Evolutionary conservation across 35 echinoderm and acorn worm species (phyloP).

Genomic region (Stichopus chloronotus): DNA sequence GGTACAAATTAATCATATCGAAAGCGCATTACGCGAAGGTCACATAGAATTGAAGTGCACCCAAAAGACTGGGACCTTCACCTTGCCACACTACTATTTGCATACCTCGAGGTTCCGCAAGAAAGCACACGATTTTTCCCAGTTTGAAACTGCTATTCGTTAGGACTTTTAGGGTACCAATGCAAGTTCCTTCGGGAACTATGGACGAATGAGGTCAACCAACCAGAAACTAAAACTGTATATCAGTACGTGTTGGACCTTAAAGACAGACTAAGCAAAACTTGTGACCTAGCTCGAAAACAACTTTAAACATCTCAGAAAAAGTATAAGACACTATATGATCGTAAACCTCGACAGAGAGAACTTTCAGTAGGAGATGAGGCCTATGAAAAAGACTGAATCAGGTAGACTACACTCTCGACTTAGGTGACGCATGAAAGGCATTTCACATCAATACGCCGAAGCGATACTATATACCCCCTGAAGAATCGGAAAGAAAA

Average conservation of each 20-base stretch:
- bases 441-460: too few species aligned
- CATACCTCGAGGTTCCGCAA: not conserved
- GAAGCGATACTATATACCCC: too few species aligned
- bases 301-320: not conserved
- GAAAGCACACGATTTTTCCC: not conserved
- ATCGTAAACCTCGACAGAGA: too few species aligned
- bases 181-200: not conserved
- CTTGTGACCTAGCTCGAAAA: conserved; percentile 13
- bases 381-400: too few species aligned
- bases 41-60: not conserved
- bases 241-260: conserved; percentile 24
- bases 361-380: too few species aligned
- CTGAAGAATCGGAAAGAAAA: too few species aligned
- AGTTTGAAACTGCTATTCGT: not conserved
- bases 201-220: not conserved
- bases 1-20: too few species aligned
- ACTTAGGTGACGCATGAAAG: too few species aligned
- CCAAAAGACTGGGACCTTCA: conserved; percentile 69
- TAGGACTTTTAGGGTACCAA: not conserved
- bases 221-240: not conserved
- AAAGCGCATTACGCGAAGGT: too few species aligned
- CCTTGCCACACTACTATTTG: conserved; percentile 50
- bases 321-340: too few species aligned
- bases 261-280: not conserved
- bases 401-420: too few species aligned